A percentile compares a stretch with the other conserved stretches of the same genome.
phyloP scores from a whole-genome alignment of 2,888 invertebrate genomes.

The Brachylomia viminalis region DNA sequence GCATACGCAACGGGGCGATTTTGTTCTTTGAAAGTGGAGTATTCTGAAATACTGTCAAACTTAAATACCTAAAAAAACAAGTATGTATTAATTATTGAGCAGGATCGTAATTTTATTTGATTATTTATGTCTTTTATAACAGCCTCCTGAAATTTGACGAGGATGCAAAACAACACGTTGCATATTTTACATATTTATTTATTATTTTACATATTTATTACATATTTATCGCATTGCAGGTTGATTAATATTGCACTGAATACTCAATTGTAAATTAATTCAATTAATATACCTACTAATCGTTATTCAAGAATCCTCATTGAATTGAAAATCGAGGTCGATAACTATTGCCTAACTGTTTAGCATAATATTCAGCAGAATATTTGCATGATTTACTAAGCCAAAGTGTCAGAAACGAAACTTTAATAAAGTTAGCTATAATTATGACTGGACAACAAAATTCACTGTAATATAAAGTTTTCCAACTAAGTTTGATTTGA shows the following conservation, averaged over 20 bases:
- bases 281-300: conserved; percentile 1
- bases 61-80: too few species aligned
- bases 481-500: not conserved
- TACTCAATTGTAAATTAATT: not conserved
- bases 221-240: not conserved
- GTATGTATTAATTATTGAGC: too few species aligned
- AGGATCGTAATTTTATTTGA: too few species aligned
- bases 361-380: not conserved
- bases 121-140: too few species aligned
- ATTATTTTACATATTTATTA: too few species aligned
- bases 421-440: not conserved
- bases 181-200: too few species aligned
- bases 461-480: not conserved
- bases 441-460: not conserved
- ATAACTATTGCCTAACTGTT: not conserved
- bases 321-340: not conserved
- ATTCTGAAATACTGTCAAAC: too few species aligned
- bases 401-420: too few species aligned
- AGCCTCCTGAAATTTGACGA: too few species aligned
- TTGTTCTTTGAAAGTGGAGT: too few species aligned
- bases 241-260: not conserved
- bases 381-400: conserved; percentile 12
- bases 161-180: too few species aligned
- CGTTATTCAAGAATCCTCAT: not conserved
- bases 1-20: too few species aligned